Base-by-base conservation (phyloP, 2,888 invertebrate genomes). In the Brachycybe producta region DNA sequence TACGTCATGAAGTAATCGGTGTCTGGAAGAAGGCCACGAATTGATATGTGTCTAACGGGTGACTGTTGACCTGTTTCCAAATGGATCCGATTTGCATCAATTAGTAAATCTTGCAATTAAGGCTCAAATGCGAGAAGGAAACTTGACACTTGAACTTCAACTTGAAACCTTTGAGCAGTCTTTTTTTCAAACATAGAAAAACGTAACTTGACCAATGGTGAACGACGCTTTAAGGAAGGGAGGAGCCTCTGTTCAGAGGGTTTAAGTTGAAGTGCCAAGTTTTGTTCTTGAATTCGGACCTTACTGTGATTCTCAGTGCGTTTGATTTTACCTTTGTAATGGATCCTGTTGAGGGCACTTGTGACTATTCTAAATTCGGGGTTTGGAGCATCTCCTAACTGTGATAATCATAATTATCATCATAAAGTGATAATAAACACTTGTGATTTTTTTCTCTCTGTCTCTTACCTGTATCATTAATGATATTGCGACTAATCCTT, bases 1-100 rank as follows among this genome's bases (percentile, higher is more conserved):
- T 95, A 98, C 48, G 97, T 97, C 82, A 98, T 90, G 73, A 91
- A 97, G 72, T 90, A 85, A 65, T 87, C 83, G 41, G 92, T 94
- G 61, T 86, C 84, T 4, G 97, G 94, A 55, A 97, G 72, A 52
- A 97, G 75, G 26, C 86, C 86, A 47, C 84, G 76, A 47, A 94
- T 82, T 40, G 87, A 87, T 60, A 95, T 72, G 61, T 83, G 78
- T 66, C 82, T 82, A 56, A 94, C 79, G 56, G 82, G 81, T 67
- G 83, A 82, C 68, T 82, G 81, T 57, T 87, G 82, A 62, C 85
- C 86, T 85, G 66, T 30, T 17, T 42, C 27, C 8, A 41, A 26
- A 8, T 27, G 24, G 7, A 8, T 41, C 17, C n/a, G 21, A n/a
- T 41, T 7, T 41, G 11, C n/a, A 26, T 5, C 17, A 7, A n/a